Evolutionary conservation across 2,888 invertebrate genomes (phyloP), one percentile per base, ranked within the genome.

Genomic region (Agonum fuliginosum): DNA sequence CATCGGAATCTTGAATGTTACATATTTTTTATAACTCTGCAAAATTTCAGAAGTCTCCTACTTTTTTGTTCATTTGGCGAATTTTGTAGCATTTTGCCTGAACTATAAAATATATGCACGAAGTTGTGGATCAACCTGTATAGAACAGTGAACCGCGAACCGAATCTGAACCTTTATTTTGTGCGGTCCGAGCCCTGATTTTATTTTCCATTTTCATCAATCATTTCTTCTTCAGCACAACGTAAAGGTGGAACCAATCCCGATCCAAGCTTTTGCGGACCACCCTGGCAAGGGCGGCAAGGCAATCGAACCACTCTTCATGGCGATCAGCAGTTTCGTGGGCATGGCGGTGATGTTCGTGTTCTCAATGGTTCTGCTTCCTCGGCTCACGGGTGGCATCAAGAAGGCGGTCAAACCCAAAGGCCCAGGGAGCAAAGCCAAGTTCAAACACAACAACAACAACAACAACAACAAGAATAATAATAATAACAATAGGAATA

Each of bases 301-400:
- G 80, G 82, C 85, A 3, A 81, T 89, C 48, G 89, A 89, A 81
- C 90, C 90, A 12, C 83, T 90, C 4, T 90, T 90, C 80, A 87
- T 89, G 87, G 90, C 90, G 3, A 88, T 90, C 80, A 89, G 89
- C n/a, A 88, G 90, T 14, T 90, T 90, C 80, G 85, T 90, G 67
- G 89, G 89, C 8, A 88, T 90, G 87, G 89, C 90, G 0, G 84
- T 90, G 14, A 86, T 90, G 84, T 89, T 89, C 80, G 87, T 89
- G 78, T 82, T 89, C 71, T 88, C 89, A 0, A 86, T 89, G 54
- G 80, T 90, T 3, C 85, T 90, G 76, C 80, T 90, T 37, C 90
- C 90, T 12, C 19, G 27, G 8, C 14, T 70, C 5, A 41, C 41
- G 2, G 65, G 65, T 4, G 67, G 67, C 1, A n/a, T 58, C 17